Percentiles rank a stretch among this genome's conserved stretches.
Evolutionary conservation across 2,797 vertebrate species (phyloP).

Genomic region (Sciurus carolinensis): DNA sequence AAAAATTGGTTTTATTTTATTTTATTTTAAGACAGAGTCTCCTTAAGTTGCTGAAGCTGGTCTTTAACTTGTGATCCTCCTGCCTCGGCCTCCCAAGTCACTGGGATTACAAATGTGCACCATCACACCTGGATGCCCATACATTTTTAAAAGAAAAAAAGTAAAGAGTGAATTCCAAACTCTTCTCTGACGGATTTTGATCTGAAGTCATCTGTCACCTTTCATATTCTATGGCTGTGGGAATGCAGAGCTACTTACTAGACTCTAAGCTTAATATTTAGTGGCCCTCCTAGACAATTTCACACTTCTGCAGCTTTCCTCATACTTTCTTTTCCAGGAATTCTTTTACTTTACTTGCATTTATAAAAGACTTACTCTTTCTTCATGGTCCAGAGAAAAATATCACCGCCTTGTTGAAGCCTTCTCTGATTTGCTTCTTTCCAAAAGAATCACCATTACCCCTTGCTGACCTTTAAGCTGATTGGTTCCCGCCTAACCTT

Average conservation of each 20-base stretch:
- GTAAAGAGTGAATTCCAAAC: not conserved
- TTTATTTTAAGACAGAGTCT: too few relatives aligned
- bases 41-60: too few relatives aligned
- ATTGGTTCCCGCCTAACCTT: too few relatives aligned
- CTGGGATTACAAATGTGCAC: too few relatives aligned
- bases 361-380: not conserved
- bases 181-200: not conserved
- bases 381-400: not conserved
- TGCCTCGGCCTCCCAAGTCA: too few relatives aligned
- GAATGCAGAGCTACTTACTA: not conserved
- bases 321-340: not conserved
- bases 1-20: too few relatives aligned
- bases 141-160: not conserved
- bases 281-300: not conserved
- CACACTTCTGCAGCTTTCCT: not conserved
- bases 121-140: rapidly evolving
- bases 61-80: too few relatives aligned
- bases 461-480: too few relatives aligned
- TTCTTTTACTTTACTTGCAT: not conserved
- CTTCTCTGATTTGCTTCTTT: not conserved
- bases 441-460: not conserved
- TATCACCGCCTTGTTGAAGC: not conserved
- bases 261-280: not conserved
- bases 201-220: not conserved
- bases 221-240: not conserved